Base-by-base conservation (phyloP, 2,888 invertebrate species). In the Dyspetes luteomarginatus region DNA sequence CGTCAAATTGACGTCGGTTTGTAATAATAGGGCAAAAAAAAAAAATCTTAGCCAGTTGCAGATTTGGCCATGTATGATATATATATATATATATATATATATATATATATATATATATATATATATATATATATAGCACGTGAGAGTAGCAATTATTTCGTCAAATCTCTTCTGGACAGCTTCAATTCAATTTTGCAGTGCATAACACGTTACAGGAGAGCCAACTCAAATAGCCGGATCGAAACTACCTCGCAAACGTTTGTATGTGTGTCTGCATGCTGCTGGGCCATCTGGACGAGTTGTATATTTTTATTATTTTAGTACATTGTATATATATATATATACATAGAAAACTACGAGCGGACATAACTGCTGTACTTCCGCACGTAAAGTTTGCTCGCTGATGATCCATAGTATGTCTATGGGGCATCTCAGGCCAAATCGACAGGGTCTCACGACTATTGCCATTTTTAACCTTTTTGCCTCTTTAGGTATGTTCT, bases 261-360 rank as follows among this genome's bases (percentile, higher is more conserved):
- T 48, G 76, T 64, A 52, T 36, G n/a, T 28, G 43, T 36, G 24
- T 28, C 58, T 26, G 15, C 45, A 30, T 58, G 50, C 50, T 41
- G 19, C 58, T n/a, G 41, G 56, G 75, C 74, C 79, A 79, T 79
- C 79, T 79, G 79, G 74, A 26, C 48, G 69, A 69, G 68, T 75
- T 79, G 75, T 79, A 64, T 79, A 79, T 79, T 79, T 79, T 75
- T 79, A 79, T 79, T 75, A 69, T 79, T 68, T 74, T 52, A 58
- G 43, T 50, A 45, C 19, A 36, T 28, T 5, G 36, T 19, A 52
- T 24, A 15, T 22, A 15, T 22, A 24, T 48, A 15, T 52, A 52
- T 50, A 45, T 19, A 28, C 48, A 15, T 12, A 71, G 62, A 75
- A 28, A 60, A 60, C 55, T 45, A 45, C 15, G 30, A 52, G 48